Conservation (phyloP, 1,140 invertebrate genomes). For the Chlorops oryzae region DNA sequence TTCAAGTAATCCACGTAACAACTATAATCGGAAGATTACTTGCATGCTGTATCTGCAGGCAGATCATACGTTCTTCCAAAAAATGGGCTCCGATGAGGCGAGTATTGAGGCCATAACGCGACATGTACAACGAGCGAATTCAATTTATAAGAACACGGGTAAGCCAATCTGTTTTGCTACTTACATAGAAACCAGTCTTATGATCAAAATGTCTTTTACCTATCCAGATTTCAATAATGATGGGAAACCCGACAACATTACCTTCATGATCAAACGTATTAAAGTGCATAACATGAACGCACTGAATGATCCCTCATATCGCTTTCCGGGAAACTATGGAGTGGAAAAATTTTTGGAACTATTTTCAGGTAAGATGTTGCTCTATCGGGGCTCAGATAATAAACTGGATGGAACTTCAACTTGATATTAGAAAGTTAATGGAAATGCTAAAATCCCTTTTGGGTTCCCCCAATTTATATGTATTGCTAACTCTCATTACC, state of each 20-base stretch:
- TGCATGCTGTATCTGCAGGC: constrained; percentile 92
- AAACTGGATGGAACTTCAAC: no score
- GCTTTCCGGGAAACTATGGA: constrained; percentile 87
- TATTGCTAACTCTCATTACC: no score
- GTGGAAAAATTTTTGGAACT: constrained; percentile 91
- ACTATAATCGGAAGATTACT: constrained; percentile 60
- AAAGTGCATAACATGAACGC: constrained; percentile 85
- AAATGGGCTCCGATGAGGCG: constrained; percentile 86
- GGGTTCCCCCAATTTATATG: no score
- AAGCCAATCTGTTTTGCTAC: constrained; percentile 35
- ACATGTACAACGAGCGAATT: constrained; percentile 88
- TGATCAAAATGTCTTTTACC: constrained; percentile 17
- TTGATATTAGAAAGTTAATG: no score
- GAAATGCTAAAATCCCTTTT: no score
- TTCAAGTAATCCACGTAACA: constrained; percentile 42
- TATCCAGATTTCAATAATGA: constrained; percentile 88
- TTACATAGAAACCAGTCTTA: no score
- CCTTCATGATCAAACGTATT: constrained; percentile 93
- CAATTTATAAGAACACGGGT: constrained; percentile 87
- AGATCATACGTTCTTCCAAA: constrained; percentile 88
- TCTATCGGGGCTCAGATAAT: no score
- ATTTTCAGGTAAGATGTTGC: constrained; percentile 72
- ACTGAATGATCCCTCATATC: constrained; percentile 73
- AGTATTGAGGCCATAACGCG: constrained; percentile 92
- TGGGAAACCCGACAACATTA: constrained; percentile 84